Conservation (phyloP, 2,797 vertebrate genomes). For the Mormyrops attenuatus region DNA sequence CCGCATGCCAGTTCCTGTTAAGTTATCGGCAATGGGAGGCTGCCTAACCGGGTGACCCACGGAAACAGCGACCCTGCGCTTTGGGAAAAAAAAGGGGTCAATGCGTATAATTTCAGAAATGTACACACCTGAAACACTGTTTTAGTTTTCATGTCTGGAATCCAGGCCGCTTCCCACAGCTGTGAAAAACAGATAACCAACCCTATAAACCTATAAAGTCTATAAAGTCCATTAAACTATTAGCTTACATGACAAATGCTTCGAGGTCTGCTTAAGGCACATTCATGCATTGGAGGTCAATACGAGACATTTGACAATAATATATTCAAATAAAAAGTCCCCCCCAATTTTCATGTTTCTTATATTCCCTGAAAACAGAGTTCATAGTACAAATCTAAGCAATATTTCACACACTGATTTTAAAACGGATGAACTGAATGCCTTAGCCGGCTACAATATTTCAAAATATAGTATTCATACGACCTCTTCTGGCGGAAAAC, state of each 20-base stretch:
- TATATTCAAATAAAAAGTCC: neutral
- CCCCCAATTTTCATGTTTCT: neutral
- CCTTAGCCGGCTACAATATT: neutral
- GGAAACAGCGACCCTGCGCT: neutral
- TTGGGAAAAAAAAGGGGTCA: neutral
- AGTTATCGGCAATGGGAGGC: neutral
- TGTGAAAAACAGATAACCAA: slow-evolving; percentile 6
- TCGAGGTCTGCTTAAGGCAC: neutral
- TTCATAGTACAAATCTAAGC: neutral
- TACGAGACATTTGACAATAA: neutral
- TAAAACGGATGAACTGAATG: neutral
- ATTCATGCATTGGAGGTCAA: neutral
- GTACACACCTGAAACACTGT: neutral
- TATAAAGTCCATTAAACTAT: neutral
- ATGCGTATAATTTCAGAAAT: neutral
- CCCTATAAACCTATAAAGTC: neutral
- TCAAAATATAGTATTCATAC: neutral
- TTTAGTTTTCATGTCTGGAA: slow-evolving; percentile 12
- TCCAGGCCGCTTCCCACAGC: slow-evolving; percentile 10
- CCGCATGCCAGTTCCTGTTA: neutral
- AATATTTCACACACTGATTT: neutral
- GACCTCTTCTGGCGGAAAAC: slow-evolving; percentile 18
- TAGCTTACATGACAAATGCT: neutral
- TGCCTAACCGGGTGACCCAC: neutral
- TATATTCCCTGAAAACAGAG: neutral